Evolutionary conservation across 2,888 invertebrate genomes (phyloP).

Genomic region (Celastrina argiolus): DNA sequence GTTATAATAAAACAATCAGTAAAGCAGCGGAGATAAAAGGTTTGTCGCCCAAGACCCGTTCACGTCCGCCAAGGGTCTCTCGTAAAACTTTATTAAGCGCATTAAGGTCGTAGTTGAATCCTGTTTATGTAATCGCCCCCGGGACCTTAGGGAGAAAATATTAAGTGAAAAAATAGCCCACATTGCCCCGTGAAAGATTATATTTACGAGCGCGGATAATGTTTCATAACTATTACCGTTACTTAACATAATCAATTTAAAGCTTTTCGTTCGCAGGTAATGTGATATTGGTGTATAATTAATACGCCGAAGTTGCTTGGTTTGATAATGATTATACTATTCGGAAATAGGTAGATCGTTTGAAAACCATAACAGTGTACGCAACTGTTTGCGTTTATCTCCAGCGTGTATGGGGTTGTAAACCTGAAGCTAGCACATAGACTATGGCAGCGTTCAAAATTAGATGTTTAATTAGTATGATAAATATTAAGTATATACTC

Average conservation of each 20-base stretch:
- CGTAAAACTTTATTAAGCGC: constrained; percentile 77
- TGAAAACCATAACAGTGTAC: too few relatives aligned
- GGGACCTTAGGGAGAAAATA: constrained; percentile 74
- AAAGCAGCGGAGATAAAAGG: constrained; percentile 75
- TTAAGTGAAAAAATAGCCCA: constrained; percentile 73
- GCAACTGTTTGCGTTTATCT: too few relatives aligned
- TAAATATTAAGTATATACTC: too few relatives aligned
- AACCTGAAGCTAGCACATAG: too few relatives aligned
- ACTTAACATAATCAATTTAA: background rate
- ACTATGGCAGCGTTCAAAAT: too few relatives aligned
- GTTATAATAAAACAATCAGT: constrained; percentile 63
- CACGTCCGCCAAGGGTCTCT: constrained; percentile 73
- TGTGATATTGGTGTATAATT: background rate
- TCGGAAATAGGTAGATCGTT: too few relatives aligned
- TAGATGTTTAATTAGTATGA: too few relatives aligned
- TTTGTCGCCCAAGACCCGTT: constrained; percentile 74
- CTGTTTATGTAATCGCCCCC: constrained; percentile 77
- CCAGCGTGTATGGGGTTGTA: too few relatives aligned
- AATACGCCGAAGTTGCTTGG: background rate
- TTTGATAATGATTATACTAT: background rate
- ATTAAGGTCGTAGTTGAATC: constrained; percentile 77
- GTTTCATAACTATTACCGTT: constrained; percentile 17
- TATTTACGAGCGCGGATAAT: constrained; percentile 19
- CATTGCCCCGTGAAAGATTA: constrained; percentile 44
- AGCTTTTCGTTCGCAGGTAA: background rate